A percentile compares a stretch with the other conserved stretches of the same genome.
Conservation (phyloP, 2,888 invertebrate genomes). For the Synanthedon myopaeformis region DNA sequence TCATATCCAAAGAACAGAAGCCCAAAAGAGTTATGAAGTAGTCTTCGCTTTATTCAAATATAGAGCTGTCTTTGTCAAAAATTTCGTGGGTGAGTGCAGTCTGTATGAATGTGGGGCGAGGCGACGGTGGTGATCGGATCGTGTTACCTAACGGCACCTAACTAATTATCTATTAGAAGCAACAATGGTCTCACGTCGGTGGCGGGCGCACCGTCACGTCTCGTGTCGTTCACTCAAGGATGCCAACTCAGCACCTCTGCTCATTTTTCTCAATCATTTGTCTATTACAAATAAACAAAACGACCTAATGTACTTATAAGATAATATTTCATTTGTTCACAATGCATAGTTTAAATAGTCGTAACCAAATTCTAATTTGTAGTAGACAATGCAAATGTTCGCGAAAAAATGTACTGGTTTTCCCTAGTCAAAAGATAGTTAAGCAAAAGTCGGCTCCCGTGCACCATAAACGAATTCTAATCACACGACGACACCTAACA, state of each 20-base stretch:
- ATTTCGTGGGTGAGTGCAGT: not conserved
- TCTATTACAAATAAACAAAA: too few species aligned
- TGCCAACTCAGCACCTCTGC: too few species aligned
- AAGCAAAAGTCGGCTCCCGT: slow-evolving; percentile 51
- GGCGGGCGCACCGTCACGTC: slow-evolving; percentile 23
- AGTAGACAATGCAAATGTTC: slow-evolving; percentile 43
- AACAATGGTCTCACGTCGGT: slow-evolving; percentile 61
- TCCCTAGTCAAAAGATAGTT: slow-evolving; percentile 53
- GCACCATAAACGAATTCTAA: slow-evolving; percentile 60
- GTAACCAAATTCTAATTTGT: slow-evolving; percentile 26
- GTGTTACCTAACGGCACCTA: slow-evolving; percentile 58
- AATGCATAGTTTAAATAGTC: too few species aligned
- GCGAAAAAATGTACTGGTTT: slow-evolving; percentile 60
- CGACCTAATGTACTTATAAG: too few species aligned
- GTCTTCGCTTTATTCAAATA: too few species aligned
- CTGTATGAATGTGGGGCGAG: slow-evolving; percentile 11
- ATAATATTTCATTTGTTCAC: too few species aligned
- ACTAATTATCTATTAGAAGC: slow-evolving; percentile 65
- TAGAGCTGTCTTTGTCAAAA: not conserved
- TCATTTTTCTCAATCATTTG: too few species aligned
- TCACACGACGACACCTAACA: slow-evolving; percentile 28
- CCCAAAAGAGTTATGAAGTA: too few species aligned
- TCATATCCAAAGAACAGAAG: too few species aligned
- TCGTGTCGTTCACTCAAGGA: slow-evolving; percentile 16
- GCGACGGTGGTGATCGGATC: slow-evolving; percentile 36